Conservation (phyloP, 2,888 invertebrate genomes). For the Campopleginae sp. region DNA sequence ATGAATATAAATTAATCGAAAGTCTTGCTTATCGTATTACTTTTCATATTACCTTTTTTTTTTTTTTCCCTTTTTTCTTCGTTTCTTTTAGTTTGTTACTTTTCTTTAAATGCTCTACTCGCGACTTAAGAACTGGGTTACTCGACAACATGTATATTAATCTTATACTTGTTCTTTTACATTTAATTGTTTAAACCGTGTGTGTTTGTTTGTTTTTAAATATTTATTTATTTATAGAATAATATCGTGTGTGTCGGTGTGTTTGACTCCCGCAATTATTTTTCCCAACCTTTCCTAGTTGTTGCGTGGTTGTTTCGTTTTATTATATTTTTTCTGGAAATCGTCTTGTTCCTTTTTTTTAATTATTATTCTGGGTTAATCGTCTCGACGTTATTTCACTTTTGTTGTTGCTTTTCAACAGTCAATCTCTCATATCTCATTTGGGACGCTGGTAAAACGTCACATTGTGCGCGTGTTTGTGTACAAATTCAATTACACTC, state of each 20-base stretch:
- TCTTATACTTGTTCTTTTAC: conserved; percentile 77
- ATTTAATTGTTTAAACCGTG: conserved; percentile 77
- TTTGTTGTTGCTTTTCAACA: conserved; percentile 21
- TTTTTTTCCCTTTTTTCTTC: conserved; percentile 29
- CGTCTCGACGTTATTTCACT: conserved; percentile 17
- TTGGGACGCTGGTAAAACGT: conserved; percentile 77
- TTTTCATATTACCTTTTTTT: conserved; percentile 16
- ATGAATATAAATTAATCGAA: conserved; percentile 62
- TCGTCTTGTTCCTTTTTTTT: conserved; percentile 35
- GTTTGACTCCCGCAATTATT: conserved; percentile 55
- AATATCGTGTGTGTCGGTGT: conserved; percentile 70
- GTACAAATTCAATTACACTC: conserved; percentile 83
- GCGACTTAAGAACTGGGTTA: conserved; percentile 82
- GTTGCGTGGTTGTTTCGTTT: conserved; percentile 38
- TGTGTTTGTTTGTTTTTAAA: conserved; percentile 54
- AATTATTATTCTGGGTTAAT: conserved; percentile 26
- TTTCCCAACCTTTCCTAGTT: conserved; percentile 60
- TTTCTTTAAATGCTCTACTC: conserved; percentile 78
- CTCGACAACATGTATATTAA: conserved; percentile 82
- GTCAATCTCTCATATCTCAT: conserved; percentile 69
- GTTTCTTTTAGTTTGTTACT: conserved; percentile 52
- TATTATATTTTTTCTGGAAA: conserved; percentile 39
- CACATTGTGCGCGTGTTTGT: conserved; percentile 82
- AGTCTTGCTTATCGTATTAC: conserved; percentile 62
- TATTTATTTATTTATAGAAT: conserved; percentile 57